Percentiles rank a stretch among this genome's conserved stretches.
Evolutionary conservation across 2,113 vertebrate genomes (phyloP).

Genomic region (Charadrius vociferus): DNA sequence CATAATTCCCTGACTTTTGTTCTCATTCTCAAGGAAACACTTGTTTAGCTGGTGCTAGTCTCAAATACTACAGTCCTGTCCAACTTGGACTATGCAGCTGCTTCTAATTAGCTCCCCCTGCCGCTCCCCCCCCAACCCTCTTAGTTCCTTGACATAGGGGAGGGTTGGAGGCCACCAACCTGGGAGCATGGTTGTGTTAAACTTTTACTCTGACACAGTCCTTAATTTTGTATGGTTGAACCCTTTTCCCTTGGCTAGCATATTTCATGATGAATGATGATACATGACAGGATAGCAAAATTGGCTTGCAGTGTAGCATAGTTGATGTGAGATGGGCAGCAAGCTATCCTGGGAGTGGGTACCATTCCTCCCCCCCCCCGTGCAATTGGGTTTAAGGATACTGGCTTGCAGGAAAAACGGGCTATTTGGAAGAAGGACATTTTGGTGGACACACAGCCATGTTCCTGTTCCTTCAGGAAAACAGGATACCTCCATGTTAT

Average conservation of each 20-base stretch:
- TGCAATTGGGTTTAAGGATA: neutral
- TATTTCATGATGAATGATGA: neutral
- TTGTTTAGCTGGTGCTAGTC: neutral
- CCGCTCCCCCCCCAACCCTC: too few relatives aligned
- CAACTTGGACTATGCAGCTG: neutral
- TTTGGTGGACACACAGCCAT: neutral
- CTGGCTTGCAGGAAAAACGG: neutral
- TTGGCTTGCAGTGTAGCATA: accelerated
- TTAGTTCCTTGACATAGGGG: accelerated
- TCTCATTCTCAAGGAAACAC: neutral
- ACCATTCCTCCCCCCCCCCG: too few relatives aligned
- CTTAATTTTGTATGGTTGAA: neutral
- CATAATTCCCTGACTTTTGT: neutral
- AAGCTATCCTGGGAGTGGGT: neutral
- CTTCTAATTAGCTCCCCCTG: neutral
- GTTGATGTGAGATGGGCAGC: accelerated
- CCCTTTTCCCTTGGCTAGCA: neutral
- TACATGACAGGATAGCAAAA: accelerated
- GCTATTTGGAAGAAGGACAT: neutral
- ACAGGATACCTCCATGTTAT: neutral
- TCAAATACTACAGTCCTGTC: neutral
- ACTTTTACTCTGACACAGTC: neutral
- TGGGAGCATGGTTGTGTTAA: neutral
- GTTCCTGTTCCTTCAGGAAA: neutral
- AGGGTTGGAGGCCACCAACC: neutral